Evolutionary conservation across 2,113 vertebrate genomes (phyloP).

Genomic region (Xiphophorus maculatus): DNA sequence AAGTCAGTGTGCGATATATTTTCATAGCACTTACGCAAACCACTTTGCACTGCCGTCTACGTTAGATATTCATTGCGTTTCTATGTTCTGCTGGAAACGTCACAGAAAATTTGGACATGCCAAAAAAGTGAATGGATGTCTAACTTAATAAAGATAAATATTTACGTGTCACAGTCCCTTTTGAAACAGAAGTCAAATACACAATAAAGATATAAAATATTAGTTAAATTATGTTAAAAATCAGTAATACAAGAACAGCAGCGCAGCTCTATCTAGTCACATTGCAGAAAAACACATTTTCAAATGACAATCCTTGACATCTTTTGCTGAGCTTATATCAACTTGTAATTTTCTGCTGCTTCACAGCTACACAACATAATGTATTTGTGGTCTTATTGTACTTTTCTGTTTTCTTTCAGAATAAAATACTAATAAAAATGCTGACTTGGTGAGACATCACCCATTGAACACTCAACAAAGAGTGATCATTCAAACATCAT

Average conservation of each 20-base stretch:
- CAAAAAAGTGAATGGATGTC: neutral
- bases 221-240: too few species aligned
- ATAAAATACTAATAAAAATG: neutral
- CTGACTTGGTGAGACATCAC: neutral
- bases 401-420: neutral
- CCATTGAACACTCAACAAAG: neutral
- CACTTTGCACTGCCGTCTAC: neutral
- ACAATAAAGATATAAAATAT: too few species aligned
- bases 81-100: neutral
- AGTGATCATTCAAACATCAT: conserved; percentile 29
- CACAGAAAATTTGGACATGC: neutral
- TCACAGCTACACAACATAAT: neutral
- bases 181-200: neutral
- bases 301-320: neutral
- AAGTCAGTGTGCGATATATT: neutral
- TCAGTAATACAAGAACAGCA: too few species aligned
- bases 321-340: neutral
- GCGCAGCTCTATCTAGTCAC: neutral
- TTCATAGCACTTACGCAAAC: neutral
- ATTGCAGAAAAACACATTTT: neutral
- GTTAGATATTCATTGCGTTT: neutral
- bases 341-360: neutral
- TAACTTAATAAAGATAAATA: neutral
- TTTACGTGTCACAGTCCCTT: neutral
- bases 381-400: neutral